Percentiles rank a stretch among this genome's conserved stretches.
phyloP scores from a whole-genome alignment of 2,888 invertebrate genomes.

The Entomobrya proxima region DNA sequence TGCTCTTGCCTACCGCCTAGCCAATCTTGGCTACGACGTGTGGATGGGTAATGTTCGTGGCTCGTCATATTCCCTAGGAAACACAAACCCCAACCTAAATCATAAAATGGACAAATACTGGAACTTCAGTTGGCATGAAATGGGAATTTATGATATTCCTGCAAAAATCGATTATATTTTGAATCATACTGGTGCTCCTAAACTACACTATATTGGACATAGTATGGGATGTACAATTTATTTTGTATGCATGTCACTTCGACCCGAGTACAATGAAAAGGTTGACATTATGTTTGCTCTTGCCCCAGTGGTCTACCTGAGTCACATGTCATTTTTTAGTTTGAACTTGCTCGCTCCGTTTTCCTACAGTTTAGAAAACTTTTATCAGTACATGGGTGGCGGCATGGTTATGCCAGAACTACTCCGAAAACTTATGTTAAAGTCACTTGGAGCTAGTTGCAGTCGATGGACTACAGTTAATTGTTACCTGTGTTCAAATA shows the following conservation, averaged over 20 bases:
- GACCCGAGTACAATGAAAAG: constrained; percentile 52
- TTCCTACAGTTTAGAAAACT: constrained; percentile 35
- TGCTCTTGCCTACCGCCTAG: constrained; percentile 26
- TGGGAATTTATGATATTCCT: constrained; percentile 48
- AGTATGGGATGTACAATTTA: constrained; percentile 53
- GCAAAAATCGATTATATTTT: constrained; percentile 53
- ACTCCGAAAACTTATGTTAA: background rate
- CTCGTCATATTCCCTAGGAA: constrained; percentile 14
- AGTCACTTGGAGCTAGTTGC: constrained; percentile 14
- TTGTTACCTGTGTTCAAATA: constrained; percentile 43
- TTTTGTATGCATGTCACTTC: constrained; percentile 37
- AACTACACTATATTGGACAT: constrained; percentile 53
- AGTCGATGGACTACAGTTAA: constrained; percentile 1
- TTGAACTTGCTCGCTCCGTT: constrained; percentile 51
- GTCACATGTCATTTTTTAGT: constrained; percentile 36
- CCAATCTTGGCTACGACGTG: constrained; percentile 35
- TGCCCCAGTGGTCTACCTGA: constrained; percentile 40
- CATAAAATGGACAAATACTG: background rate
- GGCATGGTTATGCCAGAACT: constrained; percentile 41
- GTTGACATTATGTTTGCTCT: constrained; percentile 54
- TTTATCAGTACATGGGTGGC: constrained; percentile 26
- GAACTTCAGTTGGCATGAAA: constrained; percentile 41
- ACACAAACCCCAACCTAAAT: background rate
- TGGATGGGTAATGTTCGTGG: constrained; percentile 48
- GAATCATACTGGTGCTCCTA: background rate